These are phyloP conservation scores for Triops cancriformis DNA, from an alignment of 1,140 invertebrate genomes.

Conservation along the genomic window DNA sequence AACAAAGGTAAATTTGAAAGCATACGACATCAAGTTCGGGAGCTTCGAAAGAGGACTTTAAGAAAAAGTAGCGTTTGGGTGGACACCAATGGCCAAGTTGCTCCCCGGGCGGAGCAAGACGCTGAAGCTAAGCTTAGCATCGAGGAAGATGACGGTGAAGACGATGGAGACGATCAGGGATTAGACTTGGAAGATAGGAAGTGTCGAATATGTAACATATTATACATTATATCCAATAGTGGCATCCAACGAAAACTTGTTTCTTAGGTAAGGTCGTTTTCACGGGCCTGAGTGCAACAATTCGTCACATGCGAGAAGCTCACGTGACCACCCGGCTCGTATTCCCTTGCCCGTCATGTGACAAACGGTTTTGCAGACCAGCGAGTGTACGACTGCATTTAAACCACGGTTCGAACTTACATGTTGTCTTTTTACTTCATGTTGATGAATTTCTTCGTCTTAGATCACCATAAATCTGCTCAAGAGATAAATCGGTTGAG, in stretches of 20 bases:
- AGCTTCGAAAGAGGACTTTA: neutral
- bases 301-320: neutral
- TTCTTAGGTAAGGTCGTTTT: neutral
- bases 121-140: constrained; percentile 3
- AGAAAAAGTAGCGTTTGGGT: neutral
- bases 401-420: neutral
- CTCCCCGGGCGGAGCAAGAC: neutral
- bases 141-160: neutral
- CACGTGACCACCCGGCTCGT: neutral
- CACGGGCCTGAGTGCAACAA: neutral
- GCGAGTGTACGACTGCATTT: neutral
- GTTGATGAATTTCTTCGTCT: neutral
- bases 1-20: neutral
- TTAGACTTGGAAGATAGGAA: neutral
- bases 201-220: neutral
- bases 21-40: neutral
- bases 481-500: neutral
- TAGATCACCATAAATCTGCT: neutral
- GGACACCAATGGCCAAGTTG: neutral
- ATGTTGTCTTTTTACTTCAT: neutral
- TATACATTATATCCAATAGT: neutral
- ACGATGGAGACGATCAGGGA: neutral
- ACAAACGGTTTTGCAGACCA: neutral
- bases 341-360: neutral
- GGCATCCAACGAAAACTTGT: neutral